These are phyloP conservation scores for Cyprinodon brontotheroides DNA, from an alignment of 2,113 vertebrate genomes.

Conservation along the genomic window DNA sequence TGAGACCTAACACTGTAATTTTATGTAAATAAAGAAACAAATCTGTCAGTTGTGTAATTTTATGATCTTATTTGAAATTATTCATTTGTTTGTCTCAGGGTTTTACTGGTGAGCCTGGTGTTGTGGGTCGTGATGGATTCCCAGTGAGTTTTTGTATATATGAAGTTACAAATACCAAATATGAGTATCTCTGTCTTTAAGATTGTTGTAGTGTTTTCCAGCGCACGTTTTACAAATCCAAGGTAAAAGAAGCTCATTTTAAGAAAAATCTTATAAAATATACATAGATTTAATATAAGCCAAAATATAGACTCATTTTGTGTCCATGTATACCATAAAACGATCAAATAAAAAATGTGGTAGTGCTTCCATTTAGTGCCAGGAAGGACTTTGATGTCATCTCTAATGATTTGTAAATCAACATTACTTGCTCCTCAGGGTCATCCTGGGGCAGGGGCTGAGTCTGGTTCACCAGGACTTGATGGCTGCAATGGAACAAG, in stretches of 20 bases:
- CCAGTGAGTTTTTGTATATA: constrained; percentile 76
- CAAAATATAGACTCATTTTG: not conserved
- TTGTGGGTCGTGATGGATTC: constrained; percentile 82
- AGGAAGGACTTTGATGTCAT: not conserved
- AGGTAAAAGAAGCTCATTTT: not conserved
- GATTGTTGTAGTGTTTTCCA: not conserved
- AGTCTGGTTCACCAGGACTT: constrained; percentile 74
- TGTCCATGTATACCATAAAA: not conserved
- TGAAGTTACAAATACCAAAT: not conserved
- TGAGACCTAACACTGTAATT: not conserved
- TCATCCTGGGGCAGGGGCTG: constrained; percentile 81
- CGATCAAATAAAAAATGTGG: not conserved
- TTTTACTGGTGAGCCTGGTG: constrained; percentile 83
- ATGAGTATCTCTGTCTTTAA: not conserved
- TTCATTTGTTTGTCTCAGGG: constrained; percentile 75
- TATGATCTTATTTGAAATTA: not conserved
- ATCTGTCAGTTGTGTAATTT: not conserved
- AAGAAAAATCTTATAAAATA: not conserved
- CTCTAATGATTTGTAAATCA: not conserved
- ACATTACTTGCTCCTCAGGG: constrained; percentile 74
- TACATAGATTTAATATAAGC: not conserved
- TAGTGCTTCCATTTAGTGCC: not conserved
- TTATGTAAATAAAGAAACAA: not conserved
- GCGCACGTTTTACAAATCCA: not conserved
- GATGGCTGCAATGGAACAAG: constrained; percentile 80